phyloP scores from a whole-genome alignment of 2,888 invertebrate genomes.

The Panorpa germanica region DNA sequence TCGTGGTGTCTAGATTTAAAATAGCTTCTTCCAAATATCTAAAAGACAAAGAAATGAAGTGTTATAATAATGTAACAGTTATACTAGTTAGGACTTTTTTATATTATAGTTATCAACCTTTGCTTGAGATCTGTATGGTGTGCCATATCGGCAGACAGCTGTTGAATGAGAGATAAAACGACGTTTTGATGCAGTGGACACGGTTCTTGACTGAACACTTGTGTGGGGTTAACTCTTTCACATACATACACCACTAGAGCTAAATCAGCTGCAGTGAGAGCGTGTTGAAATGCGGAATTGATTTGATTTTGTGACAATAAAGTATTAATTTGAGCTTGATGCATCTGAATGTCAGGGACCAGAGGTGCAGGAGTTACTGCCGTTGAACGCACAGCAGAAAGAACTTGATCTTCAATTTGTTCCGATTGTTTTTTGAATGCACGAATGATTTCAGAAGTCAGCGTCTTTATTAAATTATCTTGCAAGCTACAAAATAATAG shows the following conservation, averaged over 20 bases:
- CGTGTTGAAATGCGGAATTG: constrained; percentile 81
- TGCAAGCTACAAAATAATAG: too few relatives aligned
- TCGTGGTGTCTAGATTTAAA: constrained; percentile 55
- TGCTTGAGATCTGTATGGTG: constrained; percentile 68
- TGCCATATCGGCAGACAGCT: constrained; percentile 75
- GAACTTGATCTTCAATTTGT: constrained; percentile 32
- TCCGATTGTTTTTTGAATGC: constrained; percentile 24
- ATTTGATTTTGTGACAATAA: constrained; percentile 51
- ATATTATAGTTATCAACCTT: constrained; percentile 30
- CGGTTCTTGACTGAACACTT: constrained; percentile 54
- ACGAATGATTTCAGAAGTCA: constrained; percentile 21
- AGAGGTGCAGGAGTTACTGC: constrained; percentile 57
- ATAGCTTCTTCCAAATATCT: constrained; percentile 81
- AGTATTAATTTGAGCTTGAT: constrained; percentile 48
- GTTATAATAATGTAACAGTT: constrained; percentile 5
- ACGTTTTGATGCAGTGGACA: constrained; percentile 75
- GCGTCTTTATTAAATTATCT: too few relatives aligned
- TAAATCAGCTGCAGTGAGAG: constrained; percentile 73
- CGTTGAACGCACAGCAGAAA: constrained; percentile 42
- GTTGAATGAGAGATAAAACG: constrained; percentile 82
- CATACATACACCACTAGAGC: constrained; percentile 73
- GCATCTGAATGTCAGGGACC: constrained; percentile 33
- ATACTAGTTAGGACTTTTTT: background rate
- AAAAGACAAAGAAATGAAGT: constrained; percentile 15
- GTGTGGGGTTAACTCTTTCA: constrained; percentile 60